Percentiles rank a stretch among this genome's conserved stretches.
phyloP scores from a whole-genome alignment of 2,888 invertebrate genomes.

The Cloeon dipterum region DNA sequence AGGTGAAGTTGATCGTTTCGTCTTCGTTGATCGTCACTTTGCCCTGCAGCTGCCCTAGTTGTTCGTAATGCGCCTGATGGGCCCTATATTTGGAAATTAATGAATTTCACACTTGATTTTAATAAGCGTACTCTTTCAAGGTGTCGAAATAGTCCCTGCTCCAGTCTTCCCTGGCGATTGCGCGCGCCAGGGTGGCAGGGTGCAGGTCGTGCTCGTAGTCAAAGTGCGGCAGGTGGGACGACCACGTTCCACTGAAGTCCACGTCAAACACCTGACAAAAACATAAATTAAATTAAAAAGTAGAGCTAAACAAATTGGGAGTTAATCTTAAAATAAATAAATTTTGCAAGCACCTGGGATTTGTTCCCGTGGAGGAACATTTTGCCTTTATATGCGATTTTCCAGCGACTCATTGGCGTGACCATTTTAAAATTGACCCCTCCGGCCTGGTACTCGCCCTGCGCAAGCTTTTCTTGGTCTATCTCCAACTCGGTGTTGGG shows the following conservation, averaged over 20 bases:
- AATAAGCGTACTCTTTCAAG: conserved; percentile 29
- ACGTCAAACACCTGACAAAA: conserved; percentile 24
- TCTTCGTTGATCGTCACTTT: conserved; percentile 29
- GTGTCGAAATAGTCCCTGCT: conserved; percentile 37
- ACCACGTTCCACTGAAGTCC: conserved; percentile 36
- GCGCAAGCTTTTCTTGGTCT: conserved; percentile 11
- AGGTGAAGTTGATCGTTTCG: conserved; percentile 18
- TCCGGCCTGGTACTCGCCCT: conserved; percentile 35
- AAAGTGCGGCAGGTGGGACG: conserved; percentile 34
- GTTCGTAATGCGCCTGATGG: conserved; percentile 67
- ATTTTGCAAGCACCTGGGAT: conserved; percentile 9
- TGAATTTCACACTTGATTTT: background rate
- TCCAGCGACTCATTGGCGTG: conserved; percentile 53
- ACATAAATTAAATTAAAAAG: background rate
- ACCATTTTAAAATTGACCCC: conserved; percentile 41
- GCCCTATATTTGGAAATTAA: conserved; percentile 21
- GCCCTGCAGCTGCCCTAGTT: conserved; percentile 43
- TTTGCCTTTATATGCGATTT: conserved; percentile 38
- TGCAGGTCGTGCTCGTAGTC: conserved; percentile 51
- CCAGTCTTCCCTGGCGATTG: conserved; percentile 56
- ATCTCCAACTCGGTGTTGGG: conserved; percentile 41
- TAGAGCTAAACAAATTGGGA: background rate
- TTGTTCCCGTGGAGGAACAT: conserved; percentile 22
- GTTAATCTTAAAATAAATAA: background rate
- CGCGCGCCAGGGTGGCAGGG: conserved; percentile 37